Conservation (phyloP, 2,113 vertebrate species). For the Conger conger region DNA sequence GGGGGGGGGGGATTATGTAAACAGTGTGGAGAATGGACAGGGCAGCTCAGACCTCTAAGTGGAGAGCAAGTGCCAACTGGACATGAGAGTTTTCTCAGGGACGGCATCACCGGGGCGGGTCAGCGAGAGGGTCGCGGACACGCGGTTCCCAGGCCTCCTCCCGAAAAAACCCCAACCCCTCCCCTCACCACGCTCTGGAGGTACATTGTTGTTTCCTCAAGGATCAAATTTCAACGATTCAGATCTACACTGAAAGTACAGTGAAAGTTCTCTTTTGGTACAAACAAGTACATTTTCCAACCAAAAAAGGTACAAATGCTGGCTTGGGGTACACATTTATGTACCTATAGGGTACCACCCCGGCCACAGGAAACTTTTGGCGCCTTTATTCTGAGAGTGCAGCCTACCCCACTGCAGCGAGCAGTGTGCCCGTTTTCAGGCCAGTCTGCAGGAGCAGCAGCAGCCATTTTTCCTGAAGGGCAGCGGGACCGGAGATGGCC, state of each 20-base stretch:
- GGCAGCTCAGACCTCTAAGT: conserved; percentile 23
- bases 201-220: too few relatives aligned
- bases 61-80: conserved; percentile 48
- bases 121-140: neutral
- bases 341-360: too few relatives aligned
- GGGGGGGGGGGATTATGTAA: conserved; percentile 28
- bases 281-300: too few relatives aligned
- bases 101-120: neutral
- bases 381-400: too few relatives aligned
- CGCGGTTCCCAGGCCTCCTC: neutral
- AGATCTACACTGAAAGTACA: too few relatives aligned
- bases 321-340: too few relatives aligned
- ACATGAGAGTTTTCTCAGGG: conserved; percentile 58
- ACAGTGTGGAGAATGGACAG: conserved; percentile 6
- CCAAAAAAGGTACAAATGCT: too few relatives aligned
- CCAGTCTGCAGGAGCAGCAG: neutral
- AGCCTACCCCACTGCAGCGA: neutral
- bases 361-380: too few relatives aligned
- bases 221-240: too few relatives aligned
- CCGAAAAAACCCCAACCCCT: neutral
- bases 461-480: neutral
- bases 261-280: too few relatives aligned
- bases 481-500: neutral
- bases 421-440: neutral
- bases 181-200: neutral